These are phyloP conservation scores for Chelon auratus DNA, from an alignment of 2,797 vertebrate species.

Conservation along the genomic window DNA sequence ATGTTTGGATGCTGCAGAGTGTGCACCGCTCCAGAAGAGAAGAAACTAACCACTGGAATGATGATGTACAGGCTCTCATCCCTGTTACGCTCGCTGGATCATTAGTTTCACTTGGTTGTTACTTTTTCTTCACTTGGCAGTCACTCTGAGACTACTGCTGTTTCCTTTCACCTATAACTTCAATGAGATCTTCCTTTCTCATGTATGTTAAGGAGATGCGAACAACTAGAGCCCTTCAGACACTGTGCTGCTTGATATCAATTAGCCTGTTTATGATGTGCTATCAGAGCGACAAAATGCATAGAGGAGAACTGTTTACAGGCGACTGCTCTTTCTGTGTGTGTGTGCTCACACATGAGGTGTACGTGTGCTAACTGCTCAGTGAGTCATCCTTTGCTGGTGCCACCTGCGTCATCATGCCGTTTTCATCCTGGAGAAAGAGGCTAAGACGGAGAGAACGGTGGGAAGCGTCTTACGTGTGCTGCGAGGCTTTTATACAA, in stretches of 20 bases:
- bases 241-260: conserved; percentile 21
- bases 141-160: conserved; percentile 16
- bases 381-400: conserved; percentile 76
- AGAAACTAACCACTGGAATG: background rate
- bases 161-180: conserved; percentile 2
- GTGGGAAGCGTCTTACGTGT: conserved; percentile 38
- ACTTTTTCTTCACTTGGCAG: background rate
- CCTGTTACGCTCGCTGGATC: background rate
- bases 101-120: background rate
- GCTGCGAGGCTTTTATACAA: conserved; percentile 35
- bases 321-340: conserved; percentile 28
- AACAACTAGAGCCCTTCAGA: conserved; percentile 16
- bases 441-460: conserved; percentile 44
- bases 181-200: background rate
- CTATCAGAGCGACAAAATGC: conserved; percentile 12
- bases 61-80: background rate
- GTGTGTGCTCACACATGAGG: conserved; percentile 1
- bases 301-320: conserved; percentile 16
- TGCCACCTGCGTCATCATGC: conserved; percentile 75
- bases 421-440: conserved; percentile 57
- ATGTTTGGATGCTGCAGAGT: background rate
- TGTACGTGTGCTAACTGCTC: conserved; percentile 51
- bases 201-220: conserved; percentile 11
- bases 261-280: conserved; percentile 19
- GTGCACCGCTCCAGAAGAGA: background rate